phyloP scores from a whole-genome alignment of 2,113 vertebrate genomes.

The Anguilla japonica region DNA sequence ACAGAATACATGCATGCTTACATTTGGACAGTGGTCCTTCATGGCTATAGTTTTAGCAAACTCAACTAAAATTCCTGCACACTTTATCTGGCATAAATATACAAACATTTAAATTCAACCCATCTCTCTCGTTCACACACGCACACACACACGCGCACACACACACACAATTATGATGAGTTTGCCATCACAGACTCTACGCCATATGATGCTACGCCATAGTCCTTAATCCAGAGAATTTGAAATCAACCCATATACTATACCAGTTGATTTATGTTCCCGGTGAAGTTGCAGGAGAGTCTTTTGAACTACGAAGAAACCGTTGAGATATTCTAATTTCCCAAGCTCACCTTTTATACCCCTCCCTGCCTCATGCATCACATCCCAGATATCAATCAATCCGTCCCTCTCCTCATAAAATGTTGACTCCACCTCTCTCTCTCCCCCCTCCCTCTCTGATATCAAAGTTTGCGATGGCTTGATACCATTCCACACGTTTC shows the following conservation, averaged over 20 bases:
- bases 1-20: background rate
- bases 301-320: conserved; percentile 26
- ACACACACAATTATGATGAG: background rate
- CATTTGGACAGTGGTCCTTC: background rate
- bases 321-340: conserved; percentile 25
- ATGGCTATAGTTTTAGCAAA: background rate
- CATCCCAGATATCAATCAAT: conserved; percentile 37
- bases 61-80: background rate
- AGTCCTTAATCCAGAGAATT: background rate
- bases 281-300: conserved; percentile 33
- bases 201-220: background rate
- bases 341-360: conserved; percentile 63
- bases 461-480: conserved; percentile 8
- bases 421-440: conserved; percentile 41
- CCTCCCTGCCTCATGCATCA: conserved; percentile 33
- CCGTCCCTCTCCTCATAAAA: conserved; percentile 37
- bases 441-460: conserved; percentile 17
- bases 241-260: conserved; percentile 18
- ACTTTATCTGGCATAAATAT: background rate
- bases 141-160: background rate
- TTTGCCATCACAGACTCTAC: background rate
- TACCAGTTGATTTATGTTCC: conserved; percentile 38
- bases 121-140: background rate
- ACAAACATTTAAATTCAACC: background rate
- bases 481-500: background rate